These are phyloP conservation scores for Leptobrachium leishanense DNA, from an alignment of 2,113 vertebrate genomes.

Conservation along the genomic window DNA sequence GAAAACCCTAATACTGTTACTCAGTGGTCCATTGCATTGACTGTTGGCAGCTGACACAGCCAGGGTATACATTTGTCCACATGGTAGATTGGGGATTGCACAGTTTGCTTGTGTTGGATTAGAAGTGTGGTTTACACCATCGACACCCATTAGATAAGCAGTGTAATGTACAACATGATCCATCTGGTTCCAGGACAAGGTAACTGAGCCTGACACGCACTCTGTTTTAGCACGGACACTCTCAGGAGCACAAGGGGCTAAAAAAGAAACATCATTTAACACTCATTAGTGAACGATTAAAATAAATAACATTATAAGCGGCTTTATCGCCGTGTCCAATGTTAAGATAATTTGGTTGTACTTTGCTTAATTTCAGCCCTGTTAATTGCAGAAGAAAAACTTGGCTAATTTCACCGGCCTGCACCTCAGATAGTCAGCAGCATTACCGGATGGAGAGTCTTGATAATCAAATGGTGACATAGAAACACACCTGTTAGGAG, in stretches of 20 bases:
- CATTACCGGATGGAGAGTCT: no score
- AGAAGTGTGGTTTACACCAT: conserved; percentile 62
- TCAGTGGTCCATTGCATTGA: conserved; percentile 58
- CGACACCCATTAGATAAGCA: conserved; percentile 52
- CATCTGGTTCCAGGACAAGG: conserved; percentile 65
- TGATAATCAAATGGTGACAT: no score
- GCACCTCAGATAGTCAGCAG: no score
- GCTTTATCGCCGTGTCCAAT: no score
- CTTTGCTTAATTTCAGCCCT: no score
- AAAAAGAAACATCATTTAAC: not conserved
- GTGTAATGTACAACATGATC: conserved; percentile 57
- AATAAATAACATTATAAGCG: no score
- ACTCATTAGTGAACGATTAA: no score
- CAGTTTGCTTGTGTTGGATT: conserved; percentile 58
- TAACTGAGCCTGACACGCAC: conserved; percentile 45
- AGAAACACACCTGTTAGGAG: conserved; percentile 60
- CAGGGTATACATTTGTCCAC: conserved; percentile 63
- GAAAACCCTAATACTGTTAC: conserved; percentile 25
- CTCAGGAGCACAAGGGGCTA: conserved; percentile 35
- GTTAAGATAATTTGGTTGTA: no score
- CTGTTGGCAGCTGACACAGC: conserved; percentile 56
- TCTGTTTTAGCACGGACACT: conserved; percentile 14
- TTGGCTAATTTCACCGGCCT: no score
- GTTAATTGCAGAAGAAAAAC: no score
- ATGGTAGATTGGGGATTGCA: conserved; percentile 60